Evolutionary conservation across 2,797 vertebrate species (phyloP).

Genomic region (Rachycentron canadum): DNA sequence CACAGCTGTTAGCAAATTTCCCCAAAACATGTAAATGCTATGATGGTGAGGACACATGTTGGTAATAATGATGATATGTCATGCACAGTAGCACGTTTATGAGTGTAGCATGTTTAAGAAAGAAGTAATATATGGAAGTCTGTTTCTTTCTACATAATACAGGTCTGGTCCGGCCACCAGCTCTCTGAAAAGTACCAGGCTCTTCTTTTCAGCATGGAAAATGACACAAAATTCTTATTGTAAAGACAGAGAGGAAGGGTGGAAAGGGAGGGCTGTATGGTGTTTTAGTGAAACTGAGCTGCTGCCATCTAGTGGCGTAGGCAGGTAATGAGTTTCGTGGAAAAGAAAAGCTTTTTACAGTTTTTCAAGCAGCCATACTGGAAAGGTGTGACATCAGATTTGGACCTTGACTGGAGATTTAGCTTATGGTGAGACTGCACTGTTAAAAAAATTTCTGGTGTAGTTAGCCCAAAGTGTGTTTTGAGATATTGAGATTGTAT

Average conservation of each 20-base stretch:
- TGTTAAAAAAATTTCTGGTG: conserved; percentile 13
- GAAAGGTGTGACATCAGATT: conserved; percentile 50
- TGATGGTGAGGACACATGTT: not conserved
- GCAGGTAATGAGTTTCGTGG: not conserved
- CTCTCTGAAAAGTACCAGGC: conserved; percentile 37
- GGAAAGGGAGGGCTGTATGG: not conserved
- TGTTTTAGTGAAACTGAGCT: conserved; percentile 81
- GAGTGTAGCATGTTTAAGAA: conserved; percentile 3
- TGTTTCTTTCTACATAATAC: conserved; percentile 6
- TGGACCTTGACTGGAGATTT: conserved; percentile 36
- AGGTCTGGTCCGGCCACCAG: conserved; percentile 39
- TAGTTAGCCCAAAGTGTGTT: not conserved
- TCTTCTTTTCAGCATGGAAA: conserved; percentile 67
- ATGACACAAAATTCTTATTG: conserved; percentile 75
- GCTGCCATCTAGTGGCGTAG: conserved; percentile 89
- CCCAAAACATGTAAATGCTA: conserved; percentile 10
- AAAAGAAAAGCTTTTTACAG: conserved; percentile 38
- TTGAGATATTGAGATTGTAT: not conserved
- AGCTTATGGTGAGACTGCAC: conserved; percentile 19
- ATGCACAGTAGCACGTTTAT: conserved; percentile 12
- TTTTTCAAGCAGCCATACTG: conserved; percentile 38
- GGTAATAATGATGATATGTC: conserved; percentile 26
- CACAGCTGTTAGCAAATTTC: conserved; percentile 4
- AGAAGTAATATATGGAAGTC: conserved; percentile 6
- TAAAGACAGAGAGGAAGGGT: conserved; percentile 39